These are phyloP conservation scores for Drosophila subpulchrella DNA, from an alignment of 1,140 invertebrate genomes.

Conservation along the genomic window DNA sequence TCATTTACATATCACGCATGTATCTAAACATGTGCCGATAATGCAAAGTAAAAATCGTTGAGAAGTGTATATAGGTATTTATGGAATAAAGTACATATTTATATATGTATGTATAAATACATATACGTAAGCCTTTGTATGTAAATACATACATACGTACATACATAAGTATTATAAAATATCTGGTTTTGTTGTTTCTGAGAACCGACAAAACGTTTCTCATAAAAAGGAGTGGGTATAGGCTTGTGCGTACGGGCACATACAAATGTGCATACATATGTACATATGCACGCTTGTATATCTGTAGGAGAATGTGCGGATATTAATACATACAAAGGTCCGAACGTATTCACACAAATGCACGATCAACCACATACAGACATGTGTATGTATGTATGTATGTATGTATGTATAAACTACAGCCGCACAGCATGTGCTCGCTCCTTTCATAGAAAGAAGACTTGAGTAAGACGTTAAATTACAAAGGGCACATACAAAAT, in stretches of 20 bases:
- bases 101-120: not conserved
- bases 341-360: slow-evolving; percentile 3
- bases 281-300: slow-evolving; percentile 16
- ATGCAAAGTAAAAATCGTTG: no score
- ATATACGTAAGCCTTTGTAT: not conserved
- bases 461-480: slow-evolving; percentile 77
- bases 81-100: not conserved
- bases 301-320: slow-evolving; percentile 14
- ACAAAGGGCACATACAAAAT: slow-evolving; percentile 16
- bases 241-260: no score
- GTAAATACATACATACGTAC: not conserved
- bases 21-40: no score
- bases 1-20: not conserved
- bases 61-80: no score
- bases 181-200: slow-evolving; percentile 69
- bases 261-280: no score
- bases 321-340: not conserved
- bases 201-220: slow-evolving; percentile 62
- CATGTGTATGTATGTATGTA: not conserved
- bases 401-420: not conserved
- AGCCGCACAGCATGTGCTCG: slow-evolving; percentile 13
- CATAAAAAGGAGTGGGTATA: slow-evolving; percentile 56
- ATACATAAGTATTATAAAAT: slow-evolving; percentile 8
- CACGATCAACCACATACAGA: not conserved
- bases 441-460: slow-evolving; percentile 42